Conservation (phyloP, 2,888 invertebrate species). For the Petrophora chlorosata region DNA sequence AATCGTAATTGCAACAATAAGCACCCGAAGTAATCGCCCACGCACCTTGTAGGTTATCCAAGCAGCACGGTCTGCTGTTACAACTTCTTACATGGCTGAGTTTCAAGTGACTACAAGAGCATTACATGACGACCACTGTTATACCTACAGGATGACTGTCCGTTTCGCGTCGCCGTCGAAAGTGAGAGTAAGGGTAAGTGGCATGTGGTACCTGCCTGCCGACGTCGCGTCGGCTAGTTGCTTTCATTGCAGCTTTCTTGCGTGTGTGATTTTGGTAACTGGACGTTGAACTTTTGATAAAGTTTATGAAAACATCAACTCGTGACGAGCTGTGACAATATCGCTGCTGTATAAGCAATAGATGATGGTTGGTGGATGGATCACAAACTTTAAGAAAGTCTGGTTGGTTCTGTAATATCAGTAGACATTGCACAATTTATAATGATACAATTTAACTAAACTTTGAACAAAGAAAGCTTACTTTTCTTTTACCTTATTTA, state of each 20-base stretch:
- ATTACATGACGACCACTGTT: neutral
- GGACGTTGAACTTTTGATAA: constrained; percentile 7
- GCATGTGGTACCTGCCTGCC: neutral
- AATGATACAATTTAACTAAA: too few relatives aligned
- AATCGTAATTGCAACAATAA: too few relatives aligned
- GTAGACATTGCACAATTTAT: too few relatives aligned
- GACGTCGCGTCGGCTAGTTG: neutral
- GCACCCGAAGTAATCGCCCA: too few relatives aligned
- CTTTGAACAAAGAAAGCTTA: too few relatives aligned
- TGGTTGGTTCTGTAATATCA: too few relatives aligned
- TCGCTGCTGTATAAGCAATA: too few relatives aligned
- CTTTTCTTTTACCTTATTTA: too few relatives aligned
- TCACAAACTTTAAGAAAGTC: too few relatives aligned
- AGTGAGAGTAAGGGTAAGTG: constrained; percentile 19
- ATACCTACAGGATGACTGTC: constrained; percentile 17
- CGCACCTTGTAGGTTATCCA: too few relatives aligned
- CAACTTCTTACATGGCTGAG: neutral
- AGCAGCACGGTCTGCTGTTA: neutral
- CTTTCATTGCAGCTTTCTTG: constrained; percentile 12
- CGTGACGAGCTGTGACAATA: too few relatives aligned
- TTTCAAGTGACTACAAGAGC: neutral
- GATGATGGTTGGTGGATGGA: too few relatives aligned
- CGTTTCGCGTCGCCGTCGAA: constrained; percentile 6
- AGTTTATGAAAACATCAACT: constrained; percentile 3
- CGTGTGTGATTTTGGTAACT: neutral